These are phyloP conservation scores for Pelagia noctiluca DNA, from an alignment of 30 jellyfish, hydroid and myxozoan species.

Conservation along the genomic window DNA sequence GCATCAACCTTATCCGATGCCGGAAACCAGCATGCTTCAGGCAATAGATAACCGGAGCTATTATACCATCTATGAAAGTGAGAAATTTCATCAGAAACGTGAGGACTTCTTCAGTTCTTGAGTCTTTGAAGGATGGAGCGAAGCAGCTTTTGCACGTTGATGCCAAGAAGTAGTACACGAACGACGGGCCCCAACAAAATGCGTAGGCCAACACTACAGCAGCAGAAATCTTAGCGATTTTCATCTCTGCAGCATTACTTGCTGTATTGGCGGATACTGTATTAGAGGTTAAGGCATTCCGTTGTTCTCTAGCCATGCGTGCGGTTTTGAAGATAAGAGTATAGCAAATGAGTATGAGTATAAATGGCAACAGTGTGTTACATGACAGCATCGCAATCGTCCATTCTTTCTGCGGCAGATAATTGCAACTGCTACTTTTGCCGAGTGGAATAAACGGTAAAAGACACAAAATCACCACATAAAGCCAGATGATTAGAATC, in stretches of 20 bases:
- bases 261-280: not conserved
- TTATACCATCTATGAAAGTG: constrained; percentile 87
- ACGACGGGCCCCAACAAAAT: constrained; percentile 96
- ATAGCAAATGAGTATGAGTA: constrained; percentile 56
- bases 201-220: constrained; percentile 61
- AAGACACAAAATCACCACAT: constrained; percentile 64
- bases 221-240: constrained; percentile 65
- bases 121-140: constrained; percentile 49
- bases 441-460: constrained; percentile 75
- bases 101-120: constrained; percentile 60
- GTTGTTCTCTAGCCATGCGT: constrained; percentile 34
- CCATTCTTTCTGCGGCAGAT: constrained; percentile 79
- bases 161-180: constrained; percentile 66
- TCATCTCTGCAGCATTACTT: constrained; percentile 19
- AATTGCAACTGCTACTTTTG: constrained; percentile 41
- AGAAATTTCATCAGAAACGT: constrained; percentile 75
- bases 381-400: constrained; percentile 69
- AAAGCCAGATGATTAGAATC: constrained; percentile 63
- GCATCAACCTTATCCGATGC: not conserved
- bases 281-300: not conserved
- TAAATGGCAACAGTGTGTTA: constrained; percentile 85
- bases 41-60: constrained; percentile 86
- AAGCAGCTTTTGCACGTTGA: constrained; percentile 76
- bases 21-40: constrained; percentile 46
- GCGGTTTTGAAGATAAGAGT: constrained; percentile 59